A percentile compares a stretch with the other conserved stretches of the same genome.
phyloP scores from a whole-genome alignment of 2,888 invertebrate species.

The Autographa pulchrina region DNA sequence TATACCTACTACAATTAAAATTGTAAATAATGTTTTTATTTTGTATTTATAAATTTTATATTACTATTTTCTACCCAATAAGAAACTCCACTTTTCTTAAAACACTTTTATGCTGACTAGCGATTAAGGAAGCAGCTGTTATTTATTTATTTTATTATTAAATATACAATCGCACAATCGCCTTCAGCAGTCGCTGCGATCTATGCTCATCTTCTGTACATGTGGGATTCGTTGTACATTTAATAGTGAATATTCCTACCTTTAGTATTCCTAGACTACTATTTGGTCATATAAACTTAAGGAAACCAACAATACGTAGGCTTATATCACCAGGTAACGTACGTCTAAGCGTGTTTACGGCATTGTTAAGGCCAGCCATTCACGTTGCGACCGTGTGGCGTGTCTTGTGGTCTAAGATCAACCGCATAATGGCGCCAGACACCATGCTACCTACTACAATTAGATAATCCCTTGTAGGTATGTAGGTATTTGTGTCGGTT shows the following conservation, averaged over 20 bases:
- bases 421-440: slow-evolving; percentile 50
- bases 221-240: not conserved
- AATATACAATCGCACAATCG: no score
- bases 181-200: no score
- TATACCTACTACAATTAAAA: no score
- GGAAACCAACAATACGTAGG: slow-evolving; percentile 18
- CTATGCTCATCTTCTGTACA: no score
- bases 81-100: no score
- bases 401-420: slow-evolving; percentile 55
- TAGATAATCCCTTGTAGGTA: slow-evolving; percentile 25
- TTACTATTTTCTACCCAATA: no score
- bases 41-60: no score
- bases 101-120: no score
- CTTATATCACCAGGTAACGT: slow-evolving; percentile 32
- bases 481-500: slow-evolving; percentile 17
- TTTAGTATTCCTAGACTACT: slow-evolving; percentile 16
- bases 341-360: slow-evolving; percentile 46
- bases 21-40: no score
- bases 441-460: slow-evolving; percentile 31
- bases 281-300: not conserved
- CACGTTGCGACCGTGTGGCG: slow-evolving; percentile 45
- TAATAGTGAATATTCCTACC: not conserved
- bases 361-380: slow-evolving; percentile 49
- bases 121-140: no score
- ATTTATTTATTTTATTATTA: no score